Percentiles rank a stretch among this genome's conserved stretches.
These are phyloP conservation scores for Eurytoma californica DNA, from an alignment of 2,888 invertebrate species.

Conservation along the genomic window DNA sequence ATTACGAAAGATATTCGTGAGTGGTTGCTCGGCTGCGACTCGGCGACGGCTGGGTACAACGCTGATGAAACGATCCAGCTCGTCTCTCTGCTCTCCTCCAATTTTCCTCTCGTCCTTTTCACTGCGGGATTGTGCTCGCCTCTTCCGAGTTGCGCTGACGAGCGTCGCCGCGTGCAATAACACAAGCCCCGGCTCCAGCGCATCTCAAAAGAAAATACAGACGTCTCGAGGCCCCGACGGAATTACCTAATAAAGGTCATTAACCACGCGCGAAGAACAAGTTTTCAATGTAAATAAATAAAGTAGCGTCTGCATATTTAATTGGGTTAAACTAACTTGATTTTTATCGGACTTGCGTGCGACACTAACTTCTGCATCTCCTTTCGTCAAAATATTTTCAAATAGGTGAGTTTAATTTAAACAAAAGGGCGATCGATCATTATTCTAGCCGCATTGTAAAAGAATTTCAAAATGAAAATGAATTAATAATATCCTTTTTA, in stretches of 20 bases:
- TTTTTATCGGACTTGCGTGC: no score
- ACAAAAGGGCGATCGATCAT: not conserved
- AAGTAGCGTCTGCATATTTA: no score
- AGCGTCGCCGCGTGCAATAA: not conserved
- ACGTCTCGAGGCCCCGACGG: no score
- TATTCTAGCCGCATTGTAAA: not conserved
- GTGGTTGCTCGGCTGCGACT: not conserved
- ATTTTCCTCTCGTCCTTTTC: slow-evolving; percentile 2
- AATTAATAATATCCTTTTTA: slow-evolving; percentile 43
- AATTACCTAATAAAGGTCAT: no score
- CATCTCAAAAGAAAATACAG: no score
- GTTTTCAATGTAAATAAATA: not conserved
- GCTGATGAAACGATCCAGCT: slow-evolving; percentile 31
- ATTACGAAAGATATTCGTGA: slow-evolving; percentile 53
- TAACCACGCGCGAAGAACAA: no score
- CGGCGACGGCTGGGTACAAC: not conserved
- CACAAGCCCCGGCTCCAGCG: not conserved
- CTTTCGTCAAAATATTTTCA: no score
- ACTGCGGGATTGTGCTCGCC: not conserved
- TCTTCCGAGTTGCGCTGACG: not conserved
- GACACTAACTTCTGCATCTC: no score
- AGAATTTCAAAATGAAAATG: slow-evolving; percentile 12
- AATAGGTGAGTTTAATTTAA: no score
- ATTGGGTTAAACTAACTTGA: no score
- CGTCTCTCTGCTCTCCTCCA: not conserved